Percentiles rank a stretch among this genome's conserved stretches.
These are phyloP conservation scores for Porites australiensis DNA, from an alignment of 64 coral and sea anemone genomes.

Conservation along the genomic window DNA sequence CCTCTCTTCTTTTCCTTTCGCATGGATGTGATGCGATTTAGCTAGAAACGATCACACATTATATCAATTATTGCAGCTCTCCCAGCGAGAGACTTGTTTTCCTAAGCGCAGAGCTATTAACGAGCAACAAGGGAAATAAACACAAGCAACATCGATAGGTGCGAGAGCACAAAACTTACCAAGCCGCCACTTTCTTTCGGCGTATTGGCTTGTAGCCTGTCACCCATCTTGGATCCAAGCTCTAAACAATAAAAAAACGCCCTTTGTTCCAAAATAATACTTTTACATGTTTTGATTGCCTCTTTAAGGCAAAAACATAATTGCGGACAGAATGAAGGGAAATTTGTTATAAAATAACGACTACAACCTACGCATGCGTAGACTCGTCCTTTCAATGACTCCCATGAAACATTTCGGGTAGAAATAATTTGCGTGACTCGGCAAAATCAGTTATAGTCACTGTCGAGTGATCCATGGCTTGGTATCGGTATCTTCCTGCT, in stretches of 20 bases:
- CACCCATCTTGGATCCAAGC: slow-evolving; percentile 28
- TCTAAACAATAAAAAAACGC: background rate
- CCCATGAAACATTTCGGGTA: slow-evolving; percentile 25
- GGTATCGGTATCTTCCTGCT: too few relatives aligned
- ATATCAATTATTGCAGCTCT: slow-evolving; percentile 16
- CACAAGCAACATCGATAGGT: background rate
- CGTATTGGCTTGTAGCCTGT: slow-evolving; percentile 3
- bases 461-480: too few relatives aligned
- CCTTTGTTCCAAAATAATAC: background rate
- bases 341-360: background rate
- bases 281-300: slow-evolving; percentile 33
- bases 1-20: slow-evolving; percentile 78
- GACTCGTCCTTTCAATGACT: background rate
- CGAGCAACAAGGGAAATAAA: background rate
- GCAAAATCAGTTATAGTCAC: background rate
- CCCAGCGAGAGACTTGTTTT: slow-evolving; percentile 14
- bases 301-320: background rate
- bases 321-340: background rate
- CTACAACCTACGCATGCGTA: slow-evolving; percentile 24
- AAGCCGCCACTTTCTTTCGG: slow-evolving; percentile 43
- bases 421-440: slow-evolving; percentile 10
- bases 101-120: background rate
- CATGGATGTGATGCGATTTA: slow-evolving; percentile 91
- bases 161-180: background rate
- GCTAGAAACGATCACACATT: slow-evolving; percentile 39